Evolutionary conservation across 1,140 invertebrate genomes (phyloP), one percentile per base, ranked within the genome.

Genomic region (Pristionchus pacificus): DNA sequence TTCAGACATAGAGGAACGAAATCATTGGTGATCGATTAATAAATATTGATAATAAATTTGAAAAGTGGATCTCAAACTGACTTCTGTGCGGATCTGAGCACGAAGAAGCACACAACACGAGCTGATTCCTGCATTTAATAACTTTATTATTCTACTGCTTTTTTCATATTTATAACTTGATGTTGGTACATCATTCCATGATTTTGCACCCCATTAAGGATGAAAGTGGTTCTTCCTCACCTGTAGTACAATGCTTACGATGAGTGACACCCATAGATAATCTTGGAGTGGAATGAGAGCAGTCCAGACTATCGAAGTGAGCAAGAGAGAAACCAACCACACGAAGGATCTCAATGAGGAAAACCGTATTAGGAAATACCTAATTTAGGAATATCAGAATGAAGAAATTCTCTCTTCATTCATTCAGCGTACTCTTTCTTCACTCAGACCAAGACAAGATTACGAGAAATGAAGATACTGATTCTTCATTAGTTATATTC

Each of bases 341-440:
- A 75, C 71, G 70, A 77, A 77, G 58, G 75, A 63, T 58, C 75
- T 76, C 59, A 60, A 75, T n/a, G n/a, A n/a, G n/a, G n/a, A n/a
- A n/a, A n/a, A n/a, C n/a, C n/a, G n/a, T n/a, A n/a, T n/a, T n/a
- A n/a, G n/a, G n/a, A n/a, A n/a, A n/a, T n/a, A n/a, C n/a, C n/a
- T n/a, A n/a, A n/a, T n/a, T n/a, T n/a, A n/a, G n/a, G n/a, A n/a
- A n/a, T n/a, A n/a, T n/a, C n/a, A n/a, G n/a, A n/a, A n/a, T n/a
- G n/a, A n/a, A n/a, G n/a, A n/a, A n/a, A n/a, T n/a, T n/a, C n/a
- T n/a, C n/a, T n/a, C n/a, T n/a, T n/a, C n/a, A n/a, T n/a, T n/a
- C n/a, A n/a, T n/a, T n/a, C n/a, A 68, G 2, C 0, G 19, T 24
- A 0, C 1, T 60, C 27, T 65, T 1, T 65, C 29, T 24, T 19